Percentiles rank a stretch among this genome's conserved stretches.
Conservation (phyloP, 1,140 invertebrate species). For the Goniozus legneri region DNA sequence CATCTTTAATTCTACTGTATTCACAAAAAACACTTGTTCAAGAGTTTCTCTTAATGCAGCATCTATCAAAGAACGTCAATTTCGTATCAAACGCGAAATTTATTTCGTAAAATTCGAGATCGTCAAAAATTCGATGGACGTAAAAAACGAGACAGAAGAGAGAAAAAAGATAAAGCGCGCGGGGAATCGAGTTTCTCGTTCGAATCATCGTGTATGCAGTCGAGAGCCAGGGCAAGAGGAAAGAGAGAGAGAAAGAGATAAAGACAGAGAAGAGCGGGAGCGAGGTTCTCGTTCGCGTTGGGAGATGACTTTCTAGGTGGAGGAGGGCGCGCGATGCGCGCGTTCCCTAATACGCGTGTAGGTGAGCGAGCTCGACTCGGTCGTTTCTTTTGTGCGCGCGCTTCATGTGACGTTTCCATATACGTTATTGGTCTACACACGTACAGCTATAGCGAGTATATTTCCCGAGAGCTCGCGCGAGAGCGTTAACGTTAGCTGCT, state of each 20-base stretch:
- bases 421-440: not conserved
- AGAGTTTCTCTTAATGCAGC: no score
- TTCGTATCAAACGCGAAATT: no score
- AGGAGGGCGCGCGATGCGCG: slow-evolving; percentile 14
- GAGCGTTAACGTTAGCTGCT: slow-evolving; percentile 12
- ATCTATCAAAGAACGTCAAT: no score
- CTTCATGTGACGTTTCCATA: not conserved
- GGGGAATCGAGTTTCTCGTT: no score
- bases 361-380: not conserved
- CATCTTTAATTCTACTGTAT: no score
- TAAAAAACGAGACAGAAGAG: no score
- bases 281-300: slow-evolving; percentile 7
- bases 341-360: slow-evolving; percentile 10
- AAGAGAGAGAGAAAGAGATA: not conserved
- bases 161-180: no score
- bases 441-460: not conserved
- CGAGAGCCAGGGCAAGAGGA: no score
- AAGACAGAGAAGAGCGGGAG: not conserved
- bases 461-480: not conserved
- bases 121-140: no score
- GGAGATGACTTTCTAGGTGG: slow-evolving; percentile 25
- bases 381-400: not conserved
- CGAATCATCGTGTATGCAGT: no score
- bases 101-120: no score
- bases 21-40: no score